Base-by-base conservation (phyloP, 1,140 invertebrate species). In the Latrodectus geometricus region DNA sequence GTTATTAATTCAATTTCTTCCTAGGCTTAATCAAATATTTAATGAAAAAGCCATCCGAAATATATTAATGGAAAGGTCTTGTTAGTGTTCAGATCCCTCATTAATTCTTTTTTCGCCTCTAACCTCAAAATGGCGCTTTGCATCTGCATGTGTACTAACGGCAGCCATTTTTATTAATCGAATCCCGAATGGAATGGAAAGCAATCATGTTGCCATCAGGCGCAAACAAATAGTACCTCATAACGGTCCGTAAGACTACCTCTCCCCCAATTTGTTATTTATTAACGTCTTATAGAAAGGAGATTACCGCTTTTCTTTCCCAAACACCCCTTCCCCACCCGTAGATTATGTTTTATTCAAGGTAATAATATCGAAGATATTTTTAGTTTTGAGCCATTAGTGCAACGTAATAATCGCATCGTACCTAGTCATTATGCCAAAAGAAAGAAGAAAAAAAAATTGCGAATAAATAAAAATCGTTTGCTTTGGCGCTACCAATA, bases 261-360 rank as follows among this genome's bases (percentile, higher is more conserved):
- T 56, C 50, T 86, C 56, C 68, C 49, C 83, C 83, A 86, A 86
- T 77, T 86, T 86, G 83, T 86, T 86, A 86, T 86, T 86, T 86
- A 86, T 86, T 86, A 86, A 86, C 74, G 83, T 72, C 83, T 86
- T 86, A 78, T 86, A 70, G 65, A 52, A 75, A 85, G 74, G 68
- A 74, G 83, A 86, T 86, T 86, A 86, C 83, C 21, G 50, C 66
- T 72, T 77, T 20, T 49, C n/a, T 56, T 69, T 14, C 17, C 50
- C 35, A 8, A 73, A 8, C 4, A 1, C 68, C 17, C 20, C 2
- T 23, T 12, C 1, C 35, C 70, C 8, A 1, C 35, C 56, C 56
- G 8, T 48, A 78, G 74, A 86, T 78, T 54, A 86, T 86, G 83
- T 86, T 86, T 86, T 86, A 86, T 86, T 86, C 83, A 86, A 86